Base-by-base conservation (phyloP, 2,797 vertebrate genomes). In the Poeciliopsis presidionis region DNA sequence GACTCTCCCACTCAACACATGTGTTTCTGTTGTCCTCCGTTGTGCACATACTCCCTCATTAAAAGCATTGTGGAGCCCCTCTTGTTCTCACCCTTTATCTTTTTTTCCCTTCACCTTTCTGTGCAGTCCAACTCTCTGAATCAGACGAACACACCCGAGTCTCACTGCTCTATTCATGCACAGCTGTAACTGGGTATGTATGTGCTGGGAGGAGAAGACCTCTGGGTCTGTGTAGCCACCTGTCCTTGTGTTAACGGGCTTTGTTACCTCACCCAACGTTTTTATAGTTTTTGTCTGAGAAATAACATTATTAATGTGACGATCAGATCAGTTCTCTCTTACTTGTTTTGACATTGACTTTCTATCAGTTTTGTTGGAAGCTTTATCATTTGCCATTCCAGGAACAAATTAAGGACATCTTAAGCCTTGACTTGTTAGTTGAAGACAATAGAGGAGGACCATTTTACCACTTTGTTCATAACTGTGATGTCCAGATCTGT, bases 151-250 rank as follows among this genome's bases (percentile, higher is more conserved):
- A 82, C 51, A n/a, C 73, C 25, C 39, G 8, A 71, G 51, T 80
- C 51, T 85, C 49, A 4, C 53, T 49, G 1, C 72, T 77, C 77
- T 78, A 57, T 88, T 87, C 84, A 85, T 57, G n/a, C 82, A 86
- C 63, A 77, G 73, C 81, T 90, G 81, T 90, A 87, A 87, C 87
- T 84, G 80, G 79, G 72, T 81, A 69, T 53, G 41, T 74, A 45
- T 73, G 79, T 74, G 30, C 85, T 84, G 75, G 70, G 57, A 67
- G 63, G 53, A 39, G 53, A 53, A 76, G 84, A 87, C 87, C 87
- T 82, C 79, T 2, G 83, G 85, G 84, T 87, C 85, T 71, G 67
- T 53, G 73, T 69, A 84, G 87, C 88, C 87, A 89, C 89, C 86
- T 87, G 84, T 72, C 81, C 49, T 47, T 77, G 79, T 84, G 81